These are phyloP conservation scores for Aphelocoma californica DNA, from an alignment of 2,797 vertebrate species.

Conservation along the genomic window DNA sequence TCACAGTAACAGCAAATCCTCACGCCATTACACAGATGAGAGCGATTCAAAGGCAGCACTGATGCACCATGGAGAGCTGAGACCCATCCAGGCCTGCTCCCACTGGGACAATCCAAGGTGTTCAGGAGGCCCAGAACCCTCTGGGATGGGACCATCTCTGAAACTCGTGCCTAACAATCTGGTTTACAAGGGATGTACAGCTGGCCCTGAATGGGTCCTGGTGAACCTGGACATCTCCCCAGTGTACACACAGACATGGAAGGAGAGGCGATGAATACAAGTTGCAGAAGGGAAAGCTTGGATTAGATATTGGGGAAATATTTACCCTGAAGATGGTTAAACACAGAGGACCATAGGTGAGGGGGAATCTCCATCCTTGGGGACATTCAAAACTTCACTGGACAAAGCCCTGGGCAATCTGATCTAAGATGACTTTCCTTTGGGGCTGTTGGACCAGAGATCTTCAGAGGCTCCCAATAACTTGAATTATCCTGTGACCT, in stretches of 20 bases:
- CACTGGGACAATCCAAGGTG: not conserved
- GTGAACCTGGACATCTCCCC: not conserved
- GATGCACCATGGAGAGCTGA: not conserved
- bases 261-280: not conserved
- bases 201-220: not conserved
- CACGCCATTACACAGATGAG: not conserved
- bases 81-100: not conserved
- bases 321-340: not conserved
- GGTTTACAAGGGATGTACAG: not conserved
- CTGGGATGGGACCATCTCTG: not conserved
- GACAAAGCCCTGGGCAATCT: not conserved
- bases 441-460: not conserved
- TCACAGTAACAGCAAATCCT: not conserved
- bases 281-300: not conserved
- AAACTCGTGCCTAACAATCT: not conserved
- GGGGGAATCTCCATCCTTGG: not conserved
- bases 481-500: not conserved
- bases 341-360: not conserved
- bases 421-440: not conserved
- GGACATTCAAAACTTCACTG: not conserved
- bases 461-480: not conserved
- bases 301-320: not conserved
- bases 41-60: not conserved
- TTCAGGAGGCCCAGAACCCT: not conserved
- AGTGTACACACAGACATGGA: not conserved